Evolutionary conservation across 1,140 invertebrate genomes (phyloP).

Genomic region (Caligus rogercresseyi): DNA sequence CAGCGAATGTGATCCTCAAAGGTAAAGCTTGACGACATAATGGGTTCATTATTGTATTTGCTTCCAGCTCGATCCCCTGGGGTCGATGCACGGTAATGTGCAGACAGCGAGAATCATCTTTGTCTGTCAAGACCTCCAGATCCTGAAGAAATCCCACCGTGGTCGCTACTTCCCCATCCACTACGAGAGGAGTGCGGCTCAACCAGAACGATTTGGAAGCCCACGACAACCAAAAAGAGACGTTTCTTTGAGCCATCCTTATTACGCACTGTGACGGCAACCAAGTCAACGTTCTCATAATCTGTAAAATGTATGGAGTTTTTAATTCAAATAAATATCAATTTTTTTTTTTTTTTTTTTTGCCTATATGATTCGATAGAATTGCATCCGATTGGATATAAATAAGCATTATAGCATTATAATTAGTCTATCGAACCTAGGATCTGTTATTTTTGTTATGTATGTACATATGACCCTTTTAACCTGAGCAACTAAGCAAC

Average conservation of each 20-base stretch:
- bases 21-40: constrained; percentile 77
- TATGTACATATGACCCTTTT: no score
- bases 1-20: constrained; percentile 98
- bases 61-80: constrained; percentile 42
- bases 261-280: constrained; percentile 78
- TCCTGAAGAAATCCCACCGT: constrained; percentile 60
- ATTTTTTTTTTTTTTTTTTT: neutral
- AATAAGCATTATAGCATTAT: no score
- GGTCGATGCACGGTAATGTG: constrained; percentile 84
- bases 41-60: constrained; percentile 42
- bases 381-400: no score
- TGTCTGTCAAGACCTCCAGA: constrained; percentile 61
- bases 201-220: constrained; percentile 81
- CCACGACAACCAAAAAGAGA: constrained; percentile 84
- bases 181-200: constrained; percentile 79
- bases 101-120: constrained; percentile 86
- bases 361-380: no score
- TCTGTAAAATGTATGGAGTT: constrained; percentile 26
- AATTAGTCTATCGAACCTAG: no score
- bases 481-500: no score
- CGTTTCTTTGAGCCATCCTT: constrained; percentile 74
- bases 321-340: neutral
- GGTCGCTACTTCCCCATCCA: constrained; percentile 91
- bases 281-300: constrained; percentile 86
- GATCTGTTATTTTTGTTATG: no score